phyloP scores from a whole-genome alignment of 2,888 invertebrate species.

The Polydesmus complanatus region DNA sequence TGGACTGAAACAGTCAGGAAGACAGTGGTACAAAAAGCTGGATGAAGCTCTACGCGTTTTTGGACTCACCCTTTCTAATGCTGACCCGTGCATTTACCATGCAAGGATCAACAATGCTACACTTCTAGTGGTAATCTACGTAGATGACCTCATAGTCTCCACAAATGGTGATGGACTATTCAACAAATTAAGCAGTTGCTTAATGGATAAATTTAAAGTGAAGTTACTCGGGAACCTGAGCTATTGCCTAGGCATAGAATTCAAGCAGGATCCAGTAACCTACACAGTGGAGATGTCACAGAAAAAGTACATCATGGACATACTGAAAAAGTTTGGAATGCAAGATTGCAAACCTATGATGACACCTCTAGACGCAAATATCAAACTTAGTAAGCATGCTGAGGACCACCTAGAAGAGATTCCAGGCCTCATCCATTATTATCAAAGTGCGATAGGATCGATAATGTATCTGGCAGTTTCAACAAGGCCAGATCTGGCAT shows the following conservation, averaged over 20 bases:
- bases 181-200: background rate
- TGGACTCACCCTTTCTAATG: too few relatives aligned
- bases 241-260: background rate
- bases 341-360: background rate
- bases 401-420: background rate
- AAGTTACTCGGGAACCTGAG: background rate
- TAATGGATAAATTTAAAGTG: background rate
- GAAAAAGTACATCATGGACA: background rate
- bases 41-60: too few relatives aligned
- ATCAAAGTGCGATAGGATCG: background rate
- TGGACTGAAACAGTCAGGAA: too few relatives aligned
- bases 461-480: background rate
- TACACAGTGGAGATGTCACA: background rate
- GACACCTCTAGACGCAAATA: background rate
- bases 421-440: background rate
- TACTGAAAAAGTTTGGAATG: background rate
- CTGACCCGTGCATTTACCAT: background rate
- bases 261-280: background rate
- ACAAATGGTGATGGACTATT: background rate
- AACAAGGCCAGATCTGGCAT: constrained; percentile 1
- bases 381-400: background rate
- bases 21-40: too few relatives aligned
- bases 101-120: background rate
- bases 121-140: background rate
- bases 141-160: constrained; percentile 1